These are phyloP conservation scores for Amphimallon solstitiale DNA, from an alignment of 2,888 invertebrate genomes.

Conservation along the genomic window DNA sequence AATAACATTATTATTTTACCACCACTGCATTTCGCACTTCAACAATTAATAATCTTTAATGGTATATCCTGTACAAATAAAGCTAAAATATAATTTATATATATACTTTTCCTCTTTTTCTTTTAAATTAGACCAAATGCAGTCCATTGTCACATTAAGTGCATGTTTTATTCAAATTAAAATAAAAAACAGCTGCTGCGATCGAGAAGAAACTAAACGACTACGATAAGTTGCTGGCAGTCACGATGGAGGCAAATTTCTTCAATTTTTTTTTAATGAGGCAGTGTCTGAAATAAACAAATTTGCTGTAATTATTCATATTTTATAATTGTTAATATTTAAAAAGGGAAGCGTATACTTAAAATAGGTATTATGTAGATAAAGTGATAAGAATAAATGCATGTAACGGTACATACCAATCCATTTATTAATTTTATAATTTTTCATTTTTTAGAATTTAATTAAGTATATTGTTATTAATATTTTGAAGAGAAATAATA, in stretches of 20 bases:
- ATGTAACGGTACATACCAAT: no score
- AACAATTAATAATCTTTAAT: conserved; percentile 59
- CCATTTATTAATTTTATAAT: no score
- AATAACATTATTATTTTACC: conserved; percentile 46
- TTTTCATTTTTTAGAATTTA: no score
- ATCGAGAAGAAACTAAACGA: conserved; percentile 49
- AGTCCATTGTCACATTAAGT: conserved; percentile 59
- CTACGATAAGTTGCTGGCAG: conserved; percentile 60
- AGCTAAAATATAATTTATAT: conserved; percentile 61
- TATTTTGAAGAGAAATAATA: no score
- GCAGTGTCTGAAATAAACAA: conserved; percentile 57
- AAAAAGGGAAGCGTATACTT: no score
- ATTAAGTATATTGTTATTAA: no score
- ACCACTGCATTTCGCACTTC: conserved; percentile 57
- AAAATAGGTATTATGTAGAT: no score
- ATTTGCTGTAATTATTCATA: no score
- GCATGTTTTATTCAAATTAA: conserved; percentile 45
- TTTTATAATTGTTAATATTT: no score
- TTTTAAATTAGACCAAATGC: conserved; percentile 58
- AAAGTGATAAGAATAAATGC: no score
- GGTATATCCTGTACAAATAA: conserved; percentile 62
- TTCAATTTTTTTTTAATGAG: conserved; percentile 45
- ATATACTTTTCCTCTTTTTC: conserved; percentile 37
- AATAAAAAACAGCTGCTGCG: conserved; percentile 57
- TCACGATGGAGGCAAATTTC: conserved; percentile 52